A percentile compares a stretch with the other conserved stretches of the same genome.
These are phyloP conservation scores for Latrodectus elegans DNA, from an alignment of 2,888 invertebrate genomes.

Conservation along the genomic window DNA sequence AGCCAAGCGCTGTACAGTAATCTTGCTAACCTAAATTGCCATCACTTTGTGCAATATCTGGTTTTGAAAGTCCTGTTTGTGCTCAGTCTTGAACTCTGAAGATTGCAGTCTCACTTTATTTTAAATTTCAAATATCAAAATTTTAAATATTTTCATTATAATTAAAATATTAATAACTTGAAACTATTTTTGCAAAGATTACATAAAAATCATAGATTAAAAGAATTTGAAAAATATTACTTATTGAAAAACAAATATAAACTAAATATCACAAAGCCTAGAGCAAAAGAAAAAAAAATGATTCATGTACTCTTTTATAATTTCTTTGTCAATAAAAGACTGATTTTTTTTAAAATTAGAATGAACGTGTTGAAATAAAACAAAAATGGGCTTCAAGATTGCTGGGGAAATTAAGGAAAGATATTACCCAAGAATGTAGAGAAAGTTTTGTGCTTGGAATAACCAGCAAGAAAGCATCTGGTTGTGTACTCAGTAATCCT, in stretches of 20 bases:
- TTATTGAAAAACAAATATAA: too few species aligned
- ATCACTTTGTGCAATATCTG: too few species aligned
- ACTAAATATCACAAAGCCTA: too few species aligned
- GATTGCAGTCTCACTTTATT: too few species aligned
- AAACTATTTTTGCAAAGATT: background rate
- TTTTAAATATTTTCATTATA: too few species aligned
- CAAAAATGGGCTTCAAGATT: slow-evolving; percentile 99
- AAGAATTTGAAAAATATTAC: background rate
- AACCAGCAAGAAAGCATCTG: slow-evolving; percentile 96
- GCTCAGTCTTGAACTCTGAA: too few species aligned
- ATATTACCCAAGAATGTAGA: slow-evolving; percentile 98
- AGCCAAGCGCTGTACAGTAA: too few species aligned
- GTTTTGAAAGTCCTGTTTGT: too few species aligned
- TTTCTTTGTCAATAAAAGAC: background rate
- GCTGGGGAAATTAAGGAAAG: slow-evolving; percentile 96
- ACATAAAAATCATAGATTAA: background rate
- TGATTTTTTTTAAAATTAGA: slow-evolving; percentile 81
- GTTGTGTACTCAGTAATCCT: slow-evolving; percentile 98
- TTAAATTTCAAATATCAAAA: too few species aligned
- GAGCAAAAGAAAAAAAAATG: background rate
- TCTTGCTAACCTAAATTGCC: too few species aligned
- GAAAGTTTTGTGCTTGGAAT: slow-evolving; percentile 99
- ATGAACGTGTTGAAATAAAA: slow-evolving; percentile 98
- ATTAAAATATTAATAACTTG: too few species aligned
- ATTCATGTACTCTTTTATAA: background rate